These are phyloP conservation scores for Meriones psammophilus DNA, from an alignment of 2,797 vertebrate genomes.

Conservation along the genomic window DNA sequence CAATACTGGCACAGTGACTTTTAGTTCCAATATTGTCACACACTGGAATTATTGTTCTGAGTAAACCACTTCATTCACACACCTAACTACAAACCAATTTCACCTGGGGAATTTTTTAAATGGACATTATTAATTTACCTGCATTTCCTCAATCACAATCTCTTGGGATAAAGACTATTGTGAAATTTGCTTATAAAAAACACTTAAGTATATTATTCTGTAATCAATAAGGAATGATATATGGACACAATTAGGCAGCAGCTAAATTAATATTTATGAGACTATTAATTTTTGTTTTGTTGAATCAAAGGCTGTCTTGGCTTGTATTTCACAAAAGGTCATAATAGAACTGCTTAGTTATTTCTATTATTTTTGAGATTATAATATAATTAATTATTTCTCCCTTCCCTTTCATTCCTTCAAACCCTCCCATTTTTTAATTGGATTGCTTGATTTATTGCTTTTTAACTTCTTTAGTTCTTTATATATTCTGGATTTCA, in stretches of 20 bases:
- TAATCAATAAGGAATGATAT: background rate
- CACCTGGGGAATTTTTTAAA: constrained; percentile 7
- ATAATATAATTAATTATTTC: background rate
- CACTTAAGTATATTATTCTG: background rate
- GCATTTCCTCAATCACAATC: background rate
- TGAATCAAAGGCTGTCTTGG: background rate
- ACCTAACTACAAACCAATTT: background rate
- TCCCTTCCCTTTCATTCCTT: background rate
- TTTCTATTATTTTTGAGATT: background rate
- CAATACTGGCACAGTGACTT: background rate
- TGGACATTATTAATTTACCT: background rate
- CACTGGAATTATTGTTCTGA: background rate
- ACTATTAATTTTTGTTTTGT: background rate
- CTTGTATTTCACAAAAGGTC: background rate
- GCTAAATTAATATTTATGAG: constrained; percentile 8
- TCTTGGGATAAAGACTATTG: background rate
- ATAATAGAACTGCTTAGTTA: background rate
- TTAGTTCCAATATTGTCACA: background rate
- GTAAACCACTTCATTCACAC: background rate
- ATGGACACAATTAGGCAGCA: background rate
- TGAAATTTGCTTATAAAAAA: constrained; percentile 1
- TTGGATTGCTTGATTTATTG: too few species aligned
- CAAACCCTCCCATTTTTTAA: background rate
- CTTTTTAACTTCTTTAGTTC: too few species aligned
- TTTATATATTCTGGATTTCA: too few species aligned